These are phyloP conservation scores for Nasonovia ribisnigri DNA, from an alignment of 2,888 invertebrate species.

Conservation along the genomic window DNA sequence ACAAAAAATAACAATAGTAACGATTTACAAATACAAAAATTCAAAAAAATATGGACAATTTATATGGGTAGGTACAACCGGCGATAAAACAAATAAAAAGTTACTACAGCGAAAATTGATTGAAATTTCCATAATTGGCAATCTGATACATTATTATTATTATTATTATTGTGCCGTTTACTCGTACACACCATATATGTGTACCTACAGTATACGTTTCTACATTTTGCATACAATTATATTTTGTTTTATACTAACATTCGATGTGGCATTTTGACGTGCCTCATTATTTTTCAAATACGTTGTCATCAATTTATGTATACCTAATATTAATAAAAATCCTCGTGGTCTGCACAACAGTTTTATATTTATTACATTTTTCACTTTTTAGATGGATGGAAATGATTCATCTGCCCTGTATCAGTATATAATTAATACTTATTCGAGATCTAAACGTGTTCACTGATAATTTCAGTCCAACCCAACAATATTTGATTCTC, in stretches of 20 bases:
- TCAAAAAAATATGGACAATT: background rate
- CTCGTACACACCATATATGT: background rate
- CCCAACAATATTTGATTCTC: background rate
- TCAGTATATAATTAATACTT: background rate
- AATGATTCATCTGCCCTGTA: background rate
- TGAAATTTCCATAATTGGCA: background rate
- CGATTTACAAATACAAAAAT: background rate
- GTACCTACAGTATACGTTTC: background rate
- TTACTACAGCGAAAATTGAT: background rate
- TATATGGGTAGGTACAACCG: no score
- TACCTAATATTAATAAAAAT: background rate
- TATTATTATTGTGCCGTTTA: background rate
- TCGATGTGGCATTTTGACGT: background rate
- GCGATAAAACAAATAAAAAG: background rate
- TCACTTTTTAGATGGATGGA: background rate
- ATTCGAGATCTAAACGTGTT: background rate
- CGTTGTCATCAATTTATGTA: background rate
- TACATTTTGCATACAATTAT: background rate
- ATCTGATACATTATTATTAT: background rate
- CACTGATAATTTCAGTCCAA: background rate
- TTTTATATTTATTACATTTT: background rate
- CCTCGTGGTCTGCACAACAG: background rate
- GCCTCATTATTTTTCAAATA: background rate
- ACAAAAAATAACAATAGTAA: background rate
- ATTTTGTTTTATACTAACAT: background rate